Conservation (phyloP, 2,888 invertebrate species). For the Pollenia griseotomentosa region DNA sequence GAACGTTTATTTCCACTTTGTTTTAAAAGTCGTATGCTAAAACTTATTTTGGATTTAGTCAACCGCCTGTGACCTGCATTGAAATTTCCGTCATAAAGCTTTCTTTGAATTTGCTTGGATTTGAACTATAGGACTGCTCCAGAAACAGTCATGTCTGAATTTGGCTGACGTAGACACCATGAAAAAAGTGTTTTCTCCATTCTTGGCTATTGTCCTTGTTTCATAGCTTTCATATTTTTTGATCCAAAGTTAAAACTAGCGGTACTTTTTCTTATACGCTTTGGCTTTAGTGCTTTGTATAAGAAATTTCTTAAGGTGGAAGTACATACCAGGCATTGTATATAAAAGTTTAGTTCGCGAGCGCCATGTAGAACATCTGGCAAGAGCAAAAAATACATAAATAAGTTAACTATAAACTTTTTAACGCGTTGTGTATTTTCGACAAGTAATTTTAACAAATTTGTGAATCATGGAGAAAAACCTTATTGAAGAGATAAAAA, state of each 20-base stretch:
- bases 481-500: too few species aligned
- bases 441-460: too few species aligned
- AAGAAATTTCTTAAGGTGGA: background rate
- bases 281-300: background rate
- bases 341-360: too few species aligned
- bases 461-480: too few species aligned
- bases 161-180: background rate
- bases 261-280: background rate
- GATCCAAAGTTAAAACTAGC: slow-evolving; percentile 4
- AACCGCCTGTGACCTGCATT: background rate
- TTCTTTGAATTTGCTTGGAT: slow-evolving; percentile 22
- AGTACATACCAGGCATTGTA: too few species aligned
- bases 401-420: too few species aligned
- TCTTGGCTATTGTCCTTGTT: background rate
- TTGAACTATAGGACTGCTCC: slow-evolving; percentile 10
- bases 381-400: too few species aligned
- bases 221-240: background rate
- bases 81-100: slow-evolving; percentile 9
- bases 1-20: slow-evolving; percentile 41
- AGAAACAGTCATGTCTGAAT: background rate
- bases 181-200: background rate
- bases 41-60: slow-evolving; percentile 23
- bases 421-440: too few species aligned
- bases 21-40: slow-evolving; percentile 32
- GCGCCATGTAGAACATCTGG: too few species aligned